phyloP scores from a whole-genome alignment of 2,113 vertebrate genomes.

The Meriones unguiculatus region DNA sequence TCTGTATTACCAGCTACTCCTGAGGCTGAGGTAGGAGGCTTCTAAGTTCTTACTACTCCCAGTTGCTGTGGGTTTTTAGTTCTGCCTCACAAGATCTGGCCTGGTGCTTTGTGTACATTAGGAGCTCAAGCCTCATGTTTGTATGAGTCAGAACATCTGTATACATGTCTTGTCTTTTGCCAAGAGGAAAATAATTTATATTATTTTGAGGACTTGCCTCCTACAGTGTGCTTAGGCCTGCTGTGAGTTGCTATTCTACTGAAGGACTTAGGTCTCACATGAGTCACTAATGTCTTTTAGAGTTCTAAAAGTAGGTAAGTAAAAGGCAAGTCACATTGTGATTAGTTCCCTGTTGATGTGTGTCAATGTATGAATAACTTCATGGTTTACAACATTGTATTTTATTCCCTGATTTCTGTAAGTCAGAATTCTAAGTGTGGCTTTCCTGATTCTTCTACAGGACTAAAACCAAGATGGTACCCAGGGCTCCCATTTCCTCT shows the following conservation, averaged over 20 bases:
- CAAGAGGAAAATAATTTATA: background rate
- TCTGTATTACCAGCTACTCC: background rate
- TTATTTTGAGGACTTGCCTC: background rate
- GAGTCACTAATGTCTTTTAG: too few species aligned
- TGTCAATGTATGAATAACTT: background rate
- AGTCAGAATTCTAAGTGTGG: background rate
- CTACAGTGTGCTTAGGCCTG: background rate
- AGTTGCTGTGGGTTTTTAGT: background rate
- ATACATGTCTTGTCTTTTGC: background rate
- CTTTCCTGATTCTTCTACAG: background rate
- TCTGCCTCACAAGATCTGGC: background rate
- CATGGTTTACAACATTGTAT: background rate
- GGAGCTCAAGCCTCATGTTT: background rate
- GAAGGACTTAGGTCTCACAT: background rate
- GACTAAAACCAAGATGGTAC: background rate
- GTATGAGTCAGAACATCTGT: too few species aligned
- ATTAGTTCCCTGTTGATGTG: background rate
- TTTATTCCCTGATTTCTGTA: background rate
- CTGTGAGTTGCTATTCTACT: background rate
- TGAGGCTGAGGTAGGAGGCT: background rate
- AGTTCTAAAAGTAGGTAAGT: background rate
- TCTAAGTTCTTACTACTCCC: background rate
- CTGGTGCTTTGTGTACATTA: background rate
- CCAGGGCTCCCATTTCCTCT: too few species aligned
- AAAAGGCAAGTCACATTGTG: background rate